Evolutionary conservation across 2,113 vertebrate genomes (phyloP).

Genomic region (Trichomycterus rosablanca): DNA sequence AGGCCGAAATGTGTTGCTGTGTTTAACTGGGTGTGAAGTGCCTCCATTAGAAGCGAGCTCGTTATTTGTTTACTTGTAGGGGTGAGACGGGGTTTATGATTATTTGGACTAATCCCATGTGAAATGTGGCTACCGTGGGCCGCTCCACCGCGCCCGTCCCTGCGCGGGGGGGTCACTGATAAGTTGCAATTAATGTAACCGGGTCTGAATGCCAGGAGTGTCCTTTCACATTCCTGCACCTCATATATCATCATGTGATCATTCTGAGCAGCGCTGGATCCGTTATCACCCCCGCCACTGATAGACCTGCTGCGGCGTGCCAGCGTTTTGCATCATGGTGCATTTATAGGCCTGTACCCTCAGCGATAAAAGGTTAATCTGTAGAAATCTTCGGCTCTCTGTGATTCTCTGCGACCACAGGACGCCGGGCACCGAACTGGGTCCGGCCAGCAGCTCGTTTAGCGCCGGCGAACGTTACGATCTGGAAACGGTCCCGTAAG

Average conservation of each 20-base stretch:
- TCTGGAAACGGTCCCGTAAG: conserved; percentile 49
- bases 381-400: background rate
- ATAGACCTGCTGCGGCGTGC: background rate
- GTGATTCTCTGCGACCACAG: too few species aligned
- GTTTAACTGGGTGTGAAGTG: background rate
- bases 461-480: conserved; percentile 54
- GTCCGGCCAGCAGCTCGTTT: conserved; percentile 6
- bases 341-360: background rate
- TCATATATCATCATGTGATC: background rate
- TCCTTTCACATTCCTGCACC: conserved; percentile 16
- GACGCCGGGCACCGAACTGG: too few species aligned
- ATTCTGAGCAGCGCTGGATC: background rate
- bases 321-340: background rate
- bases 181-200: conserved; percentile 21
- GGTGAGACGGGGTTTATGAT: background rate
- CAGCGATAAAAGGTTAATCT: too few species aligned
- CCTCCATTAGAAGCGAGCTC: background rate
- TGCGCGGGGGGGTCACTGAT: conserved; percentile 16
- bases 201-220: conserved; percentile 26
- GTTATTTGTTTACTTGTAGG: background rate
- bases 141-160: background rate
- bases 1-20: too few species aligned
- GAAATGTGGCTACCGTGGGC: background rate
- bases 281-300: background rate
- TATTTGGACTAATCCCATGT: conserved; percentile 5